Evolutionary conservation across 2,888 invertebrate species (phyloP).

Genomic region (Horisme vitalbata): DNA sequence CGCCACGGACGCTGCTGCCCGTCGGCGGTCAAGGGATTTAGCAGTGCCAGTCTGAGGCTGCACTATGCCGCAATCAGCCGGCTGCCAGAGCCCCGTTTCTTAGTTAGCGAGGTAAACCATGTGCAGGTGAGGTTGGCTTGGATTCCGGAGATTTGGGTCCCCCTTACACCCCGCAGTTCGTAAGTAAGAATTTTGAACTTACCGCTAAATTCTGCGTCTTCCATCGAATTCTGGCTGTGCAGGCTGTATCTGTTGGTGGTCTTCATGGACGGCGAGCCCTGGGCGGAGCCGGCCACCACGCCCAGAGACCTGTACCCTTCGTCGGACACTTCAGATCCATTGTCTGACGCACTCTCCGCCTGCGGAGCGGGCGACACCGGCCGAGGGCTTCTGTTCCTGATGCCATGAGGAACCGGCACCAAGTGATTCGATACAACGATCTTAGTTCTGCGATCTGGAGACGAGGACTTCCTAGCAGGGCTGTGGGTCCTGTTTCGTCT

Average conservation of each 20-base stretch:
- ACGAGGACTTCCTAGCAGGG: conserved; percentile 68
- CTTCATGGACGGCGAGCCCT: conserved; percentile 73
- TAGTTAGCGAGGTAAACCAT: too few relatives aligned
- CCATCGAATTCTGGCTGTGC: conserved; percentile 88
- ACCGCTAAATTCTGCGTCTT: conserved; percentile 89
- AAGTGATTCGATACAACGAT: conserved; percentile 68
- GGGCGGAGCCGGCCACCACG: conserved; percentile 81
- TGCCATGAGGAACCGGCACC: conserved; percentile 74
- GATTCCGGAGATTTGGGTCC: too few relatives aligned
- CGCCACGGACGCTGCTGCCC: too few relatives aligned
- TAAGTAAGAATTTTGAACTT: too few relatives aligned
- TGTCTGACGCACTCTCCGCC: conserved; percentile 87
- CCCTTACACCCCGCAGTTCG: too few relatives aligned
- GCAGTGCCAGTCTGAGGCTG: too few relatives aligned
- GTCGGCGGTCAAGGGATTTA: too few relatives aligned
- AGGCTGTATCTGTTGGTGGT: conserved; percentile 85
- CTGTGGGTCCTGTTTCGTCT: conserved; percentile 61
- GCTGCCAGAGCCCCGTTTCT: too few relatives aligned
- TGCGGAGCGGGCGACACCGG: conserved; percentile 82
- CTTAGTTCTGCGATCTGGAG: conserved; percentile 69
- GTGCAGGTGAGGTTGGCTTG: too few relatives aligned
- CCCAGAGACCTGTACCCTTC: conserved; percentile 93
- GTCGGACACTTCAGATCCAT: conserved; percentile 92
- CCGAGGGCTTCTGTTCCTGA: conserved; percentile 69
- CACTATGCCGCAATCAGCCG: too few relatives aligned